Conservation (phyloP, 2,888 invertebrate species). For the Halictus quadricinctus region DNA sequence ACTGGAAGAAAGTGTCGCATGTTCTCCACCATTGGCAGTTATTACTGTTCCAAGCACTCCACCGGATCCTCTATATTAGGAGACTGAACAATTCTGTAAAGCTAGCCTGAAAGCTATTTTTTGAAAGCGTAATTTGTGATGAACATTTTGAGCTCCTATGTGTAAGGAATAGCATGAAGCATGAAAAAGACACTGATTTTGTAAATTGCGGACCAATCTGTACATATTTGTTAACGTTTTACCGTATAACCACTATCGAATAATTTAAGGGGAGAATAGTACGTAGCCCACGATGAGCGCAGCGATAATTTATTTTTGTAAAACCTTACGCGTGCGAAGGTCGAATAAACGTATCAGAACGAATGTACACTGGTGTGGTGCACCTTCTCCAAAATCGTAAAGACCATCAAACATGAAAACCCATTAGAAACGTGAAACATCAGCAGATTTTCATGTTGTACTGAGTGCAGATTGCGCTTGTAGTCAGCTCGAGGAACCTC, state of each 20-base stretch:
- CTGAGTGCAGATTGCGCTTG: constrained; percentile 71
- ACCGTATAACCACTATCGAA: background rate
- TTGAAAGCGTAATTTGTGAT: background rate
- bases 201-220: background rate
- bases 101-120: background rate
- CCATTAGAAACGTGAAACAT: constrained; percentile 5
- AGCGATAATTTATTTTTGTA: constrained; percentile 49
- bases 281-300: background rate
- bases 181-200: background rate
- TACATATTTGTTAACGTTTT: constrained; percentile 8
- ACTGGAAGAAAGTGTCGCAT: constrained; percentile 73
- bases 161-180: background rate
- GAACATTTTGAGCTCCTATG: background rate
- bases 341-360: constrained; percentile 30
- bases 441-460: constrained; percentile 66
- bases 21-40: constrained; percentile 57
- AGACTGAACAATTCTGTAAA: constrained; percentile 51
- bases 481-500: constrained; percentile 68
- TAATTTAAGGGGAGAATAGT: background rate
- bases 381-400: constrained; percentile 17
- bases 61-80: constrained; percentile 67
- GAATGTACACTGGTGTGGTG: constrained; percentile 17
- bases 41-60: constrained; percentile 70
- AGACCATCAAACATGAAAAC: constrained; percentile 19
- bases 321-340: background rate